Conservation (phyloP, 2,797 vertebrate species). For the Glyptemys insculpta region DNA sequence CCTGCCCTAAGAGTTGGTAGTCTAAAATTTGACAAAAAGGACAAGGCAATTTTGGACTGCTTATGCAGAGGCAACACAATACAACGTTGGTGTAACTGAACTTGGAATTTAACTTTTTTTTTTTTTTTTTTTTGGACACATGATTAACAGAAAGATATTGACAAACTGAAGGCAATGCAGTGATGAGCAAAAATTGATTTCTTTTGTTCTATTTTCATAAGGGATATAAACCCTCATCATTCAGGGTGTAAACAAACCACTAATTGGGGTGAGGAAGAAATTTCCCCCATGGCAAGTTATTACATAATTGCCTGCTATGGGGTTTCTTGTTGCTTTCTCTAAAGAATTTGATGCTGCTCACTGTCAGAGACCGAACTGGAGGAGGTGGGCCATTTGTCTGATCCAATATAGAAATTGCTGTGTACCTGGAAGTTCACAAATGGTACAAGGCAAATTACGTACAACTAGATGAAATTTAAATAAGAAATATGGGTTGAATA, state of each 20-base stretch:
- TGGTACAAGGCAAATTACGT: background rate
- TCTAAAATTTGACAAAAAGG: background rate
- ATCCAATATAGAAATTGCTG: background rate
- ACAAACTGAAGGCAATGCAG: rapidly evolving
- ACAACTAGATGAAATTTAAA: background rate
- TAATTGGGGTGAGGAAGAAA: background rate
- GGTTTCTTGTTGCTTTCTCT: background rate
- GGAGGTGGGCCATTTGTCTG: background rate
- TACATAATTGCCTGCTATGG: background rate
- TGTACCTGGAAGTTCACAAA: background rate
- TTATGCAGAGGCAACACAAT: background rate
- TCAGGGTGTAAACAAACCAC: background rate
- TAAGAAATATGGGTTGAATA: background rate
- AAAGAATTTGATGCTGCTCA: background rate
- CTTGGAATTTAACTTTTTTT: rapidly evolving
- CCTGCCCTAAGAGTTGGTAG: background rate
- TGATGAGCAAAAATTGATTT: no score
- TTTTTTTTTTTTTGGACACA: background rate
- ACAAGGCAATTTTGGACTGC: background rate
- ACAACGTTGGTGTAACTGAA: background rate
- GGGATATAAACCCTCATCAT: background rate
- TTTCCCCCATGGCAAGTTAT: background rate
- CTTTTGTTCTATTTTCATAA: background rate
- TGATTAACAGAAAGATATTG: background rate
- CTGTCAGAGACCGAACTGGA: background rate